Evolutionary conservation across 2,113 vertebrate species (phyloP).

Genomic region (Sylvietta virens): DNA sequence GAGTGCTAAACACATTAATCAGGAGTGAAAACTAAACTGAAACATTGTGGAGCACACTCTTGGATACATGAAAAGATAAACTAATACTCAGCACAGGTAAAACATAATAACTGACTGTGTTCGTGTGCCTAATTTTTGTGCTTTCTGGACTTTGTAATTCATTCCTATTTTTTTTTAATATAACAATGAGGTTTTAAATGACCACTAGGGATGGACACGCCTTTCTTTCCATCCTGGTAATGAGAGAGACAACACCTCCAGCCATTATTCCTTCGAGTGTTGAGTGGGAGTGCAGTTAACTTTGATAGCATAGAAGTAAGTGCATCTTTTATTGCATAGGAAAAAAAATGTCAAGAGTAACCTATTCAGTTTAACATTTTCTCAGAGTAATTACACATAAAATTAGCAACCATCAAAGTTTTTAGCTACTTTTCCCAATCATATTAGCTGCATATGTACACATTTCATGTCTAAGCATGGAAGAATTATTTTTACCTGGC

Average conservation of each 20-base stretch:
- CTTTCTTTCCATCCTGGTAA: conserved; percentile 73
- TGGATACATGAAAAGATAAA: background rate
- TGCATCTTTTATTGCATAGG: conserved; percentile 50
- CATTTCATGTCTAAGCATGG: background rate
- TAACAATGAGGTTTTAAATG: conserved; percentile 77
- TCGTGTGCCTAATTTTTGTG: conserved; percentile 62
- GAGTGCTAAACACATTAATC: background rate
- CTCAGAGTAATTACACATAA: conserved; percentile 56
- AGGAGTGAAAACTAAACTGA: background rate
- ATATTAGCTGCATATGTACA: conserved; percentile 1
- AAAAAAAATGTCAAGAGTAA: conserved; percentile 50
- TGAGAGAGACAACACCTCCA: conserved; percentile 71
- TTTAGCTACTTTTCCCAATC: conserved; percentile 28
- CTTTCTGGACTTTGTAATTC: conserved; percentile 69
- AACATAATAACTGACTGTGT: background rate
- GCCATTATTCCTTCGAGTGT: conserved; percentile 63
- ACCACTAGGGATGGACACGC: conserved; percentile 64
- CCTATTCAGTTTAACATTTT: conserved; percentile 61
- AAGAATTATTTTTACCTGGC: conserved; percentile 12
- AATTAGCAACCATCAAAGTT: conserved; percentile 50
- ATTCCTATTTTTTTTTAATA: conserved; percentile 73
- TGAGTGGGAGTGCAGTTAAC: conserved; percentile 68
- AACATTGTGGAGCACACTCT: background rate
- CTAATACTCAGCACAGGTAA: background rate
- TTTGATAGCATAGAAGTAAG: conserved; percentile 60